Base-by-base conservation (phyloP, 2,888 invertebrate genomes). In the Trilocha varians region DNA sequence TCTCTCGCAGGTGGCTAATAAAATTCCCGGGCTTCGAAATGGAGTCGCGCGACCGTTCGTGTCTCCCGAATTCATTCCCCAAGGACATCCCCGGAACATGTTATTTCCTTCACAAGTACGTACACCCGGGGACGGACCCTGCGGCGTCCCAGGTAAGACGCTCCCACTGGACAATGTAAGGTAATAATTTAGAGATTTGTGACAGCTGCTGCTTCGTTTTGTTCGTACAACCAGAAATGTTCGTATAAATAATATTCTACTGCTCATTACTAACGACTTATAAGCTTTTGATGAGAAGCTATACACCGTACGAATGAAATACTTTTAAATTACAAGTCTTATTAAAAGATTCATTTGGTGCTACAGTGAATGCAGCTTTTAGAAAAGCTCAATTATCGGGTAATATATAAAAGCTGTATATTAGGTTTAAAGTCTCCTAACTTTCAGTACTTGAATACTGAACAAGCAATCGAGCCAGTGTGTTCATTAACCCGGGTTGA, bases 31-130 rank as follows among this genome's bases (percentile, higher is more conserved):
- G 94, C 42, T 96, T 95, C 65, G 87, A 88, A 56, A 89, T 95
- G 77, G 92, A 93, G 63, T 87, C 91, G 11, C 88, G 96, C 51
- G 90, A 92, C 59, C 89, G 90, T 35, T 89, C 90, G 43, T 93
- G 91, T 75, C 88, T 96, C 55, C 96, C 96, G 8, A 92, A 92
- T 73, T 95, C 94, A 59, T 95, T 95, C 80, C 93, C 94, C 36
- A 87, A 90, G 57, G 89, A 91, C 62, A 90, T 91, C 43, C 88
- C 90, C 36, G 95, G 94, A 52, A 95, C 94, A 32, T 96, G 96
- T 70, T 91, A 96, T 80, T 97, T 96, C 75, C 88, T 96, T 41
- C 91, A 91, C 61, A 91, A 89, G 55, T 97, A 94, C 83, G 87
- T 87, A 46, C 93, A 95, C 72, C 90, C 91, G 0, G 87, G 88